phyloP scores from a whole-genome alignment of 2,888 invertebrate species.

The Lycia hirtaria region DNA sequence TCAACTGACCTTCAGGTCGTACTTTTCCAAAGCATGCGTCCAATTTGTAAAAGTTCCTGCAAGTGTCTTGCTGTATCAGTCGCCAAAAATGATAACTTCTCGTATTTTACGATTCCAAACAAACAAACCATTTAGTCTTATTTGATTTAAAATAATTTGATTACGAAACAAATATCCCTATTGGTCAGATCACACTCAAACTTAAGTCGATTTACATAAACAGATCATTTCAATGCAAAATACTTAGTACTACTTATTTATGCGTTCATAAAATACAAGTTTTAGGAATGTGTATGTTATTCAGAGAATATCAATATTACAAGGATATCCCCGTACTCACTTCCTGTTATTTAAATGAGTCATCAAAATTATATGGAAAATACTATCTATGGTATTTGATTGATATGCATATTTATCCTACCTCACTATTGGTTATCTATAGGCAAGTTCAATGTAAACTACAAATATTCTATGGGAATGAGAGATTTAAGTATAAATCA shows the following conservation, averaged over 20 bases:
- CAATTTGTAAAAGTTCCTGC: too few species aligned
- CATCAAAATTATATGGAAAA: slow-evolving; percentile 11
- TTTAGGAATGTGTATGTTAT: slow-evolving; percentile 10
- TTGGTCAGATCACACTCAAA: background rate
- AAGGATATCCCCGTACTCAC: slow-evolving; percentile 20
- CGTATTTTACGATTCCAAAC: too few species aligned
- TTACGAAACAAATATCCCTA: background rate
- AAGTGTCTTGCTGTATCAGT: too few species aligned
- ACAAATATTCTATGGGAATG: background rate
- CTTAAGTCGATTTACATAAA: slow-evolving; percentile 17
- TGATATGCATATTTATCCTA: background rate
- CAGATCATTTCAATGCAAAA: slow-evolving; percentile 18
- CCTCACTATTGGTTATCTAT: too few species aligned
- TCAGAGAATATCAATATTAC: slow-evolving; percentile 18
- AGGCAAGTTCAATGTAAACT: too few species aligned
- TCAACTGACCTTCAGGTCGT: too few species aligned
- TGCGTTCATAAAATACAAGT: slow-evolving; percentile 13
- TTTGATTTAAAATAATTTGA: too few species aligned
- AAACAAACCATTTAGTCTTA: too few species aligned
- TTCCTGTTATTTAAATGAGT: slow-evolving; percentile 17
- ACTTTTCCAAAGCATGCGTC: too few species aligned
- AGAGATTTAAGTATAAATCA: too few species aligned
- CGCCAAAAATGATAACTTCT: too few species aligned
- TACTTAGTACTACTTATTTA: background rate
- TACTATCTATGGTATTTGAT: background rate